phyloP scores from a whole-genome alignment of 2,888 invertebrate genomes.

The Drosophila nr. perissopoda region DNA sequence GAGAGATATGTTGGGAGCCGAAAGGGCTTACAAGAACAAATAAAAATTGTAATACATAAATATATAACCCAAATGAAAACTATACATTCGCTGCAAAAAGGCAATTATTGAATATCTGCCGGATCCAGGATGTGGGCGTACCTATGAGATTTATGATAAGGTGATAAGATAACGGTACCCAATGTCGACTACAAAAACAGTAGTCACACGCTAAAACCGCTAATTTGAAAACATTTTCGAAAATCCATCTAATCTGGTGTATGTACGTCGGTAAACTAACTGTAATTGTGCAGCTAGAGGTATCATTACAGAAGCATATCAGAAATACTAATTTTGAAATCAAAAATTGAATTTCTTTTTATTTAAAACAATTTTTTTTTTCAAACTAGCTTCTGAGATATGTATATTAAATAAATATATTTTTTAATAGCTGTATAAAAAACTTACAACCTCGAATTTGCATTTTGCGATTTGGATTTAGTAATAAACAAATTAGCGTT shows the following conservation, averaged over 20 bases:
- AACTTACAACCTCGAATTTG: not conserved
- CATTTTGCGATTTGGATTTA: not conserved
- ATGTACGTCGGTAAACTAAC: not conserved
- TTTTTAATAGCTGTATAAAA: not conserved
- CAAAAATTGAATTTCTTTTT: not conserved
- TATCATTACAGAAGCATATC: not conserved
- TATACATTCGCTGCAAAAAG: not conserved
- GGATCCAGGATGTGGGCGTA: constrained; percentile 51
- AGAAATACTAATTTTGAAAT: not conserved
- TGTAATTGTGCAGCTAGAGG: not conserved
- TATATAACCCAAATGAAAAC: not conserved
- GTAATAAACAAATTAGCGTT: not conserved
- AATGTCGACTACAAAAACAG: constrained; percentile 5
- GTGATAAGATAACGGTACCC: constrained; percentile 44
- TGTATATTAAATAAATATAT: not conserved
- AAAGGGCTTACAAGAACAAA: constrained; percentile 2
- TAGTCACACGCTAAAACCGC: not conserved
- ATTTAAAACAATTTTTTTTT: not conserved
- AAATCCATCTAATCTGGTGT: not conserved
- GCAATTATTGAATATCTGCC: not conserved
- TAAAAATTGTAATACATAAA: not conserved
- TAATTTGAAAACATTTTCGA: not conserved
- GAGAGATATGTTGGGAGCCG: not conserved
- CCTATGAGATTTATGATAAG: constrained; percentile 31
- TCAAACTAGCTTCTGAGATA: not conserved